A percentile compares a stretch with the other conserved stretches of the same genome.
phyloP scores from a whole-genome alignment of 2,888 invertebrate genomes.

The Bimastos eiseni region DNA sequence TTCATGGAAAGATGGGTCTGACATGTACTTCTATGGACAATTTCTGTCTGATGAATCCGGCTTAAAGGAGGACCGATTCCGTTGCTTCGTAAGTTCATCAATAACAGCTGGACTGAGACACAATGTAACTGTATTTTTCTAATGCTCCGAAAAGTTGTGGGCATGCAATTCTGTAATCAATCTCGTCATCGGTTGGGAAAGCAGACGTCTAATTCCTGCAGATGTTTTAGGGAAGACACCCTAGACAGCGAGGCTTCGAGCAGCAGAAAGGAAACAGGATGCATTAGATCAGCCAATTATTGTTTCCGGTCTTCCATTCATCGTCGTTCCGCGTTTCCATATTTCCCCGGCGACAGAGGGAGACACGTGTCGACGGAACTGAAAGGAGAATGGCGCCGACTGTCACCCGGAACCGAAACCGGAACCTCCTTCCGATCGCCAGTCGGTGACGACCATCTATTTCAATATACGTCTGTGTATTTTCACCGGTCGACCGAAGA shows the following conservation, averaged over 20 bases:
- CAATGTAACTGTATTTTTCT: neutral
- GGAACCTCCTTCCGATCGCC: neutral
- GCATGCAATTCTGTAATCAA: neutral
- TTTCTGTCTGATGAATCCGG: conserved; percentile 67
- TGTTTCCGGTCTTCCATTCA: neutral
- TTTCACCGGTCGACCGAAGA: neutral
- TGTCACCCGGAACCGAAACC: neutral
- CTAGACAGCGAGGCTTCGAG: neutral
- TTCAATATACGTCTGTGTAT: neutral
- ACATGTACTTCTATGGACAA: conserved; percentile 54
- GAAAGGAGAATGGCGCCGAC: neutral
- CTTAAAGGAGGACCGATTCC: conserved; percentile 82
- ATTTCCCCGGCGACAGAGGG: neutral
- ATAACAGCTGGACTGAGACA: neutral
- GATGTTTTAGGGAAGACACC: neutral
- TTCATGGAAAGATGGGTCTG: conserved; percentile 51
- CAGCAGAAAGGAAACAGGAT: neutral
- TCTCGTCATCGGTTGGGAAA: neutral
- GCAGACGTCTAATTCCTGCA: neutral
- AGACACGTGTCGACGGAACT: neutral
- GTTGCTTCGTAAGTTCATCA: conserved; percentile 77
- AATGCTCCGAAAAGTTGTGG: neutral
- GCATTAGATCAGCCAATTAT: neutral
- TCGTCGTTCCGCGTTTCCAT: neutral
- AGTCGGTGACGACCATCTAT: neutral